These are phyloP conservation scores for Porites cylindrica DNA, from an alignment of 92 coral and sea anemone genomes.

Conservation along the genomic window DNA sequence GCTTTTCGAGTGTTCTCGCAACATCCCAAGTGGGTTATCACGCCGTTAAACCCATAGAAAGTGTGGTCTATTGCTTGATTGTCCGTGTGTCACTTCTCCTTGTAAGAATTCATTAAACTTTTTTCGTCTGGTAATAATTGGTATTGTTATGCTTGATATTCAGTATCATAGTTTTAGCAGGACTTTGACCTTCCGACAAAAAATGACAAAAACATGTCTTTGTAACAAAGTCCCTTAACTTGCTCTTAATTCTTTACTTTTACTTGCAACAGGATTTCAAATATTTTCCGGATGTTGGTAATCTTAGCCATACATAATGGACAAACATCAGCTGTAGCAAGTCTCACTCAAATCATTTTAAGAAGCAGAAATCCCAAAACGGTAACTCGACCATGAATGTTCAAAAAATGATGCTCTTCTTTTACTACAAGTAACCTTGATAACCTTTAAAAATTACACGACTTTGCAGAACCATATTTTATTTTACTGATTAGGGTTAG, in stretches of 20 bases:
- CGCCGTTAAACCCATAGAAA: no score
- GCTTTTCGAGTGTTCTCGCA: no score
- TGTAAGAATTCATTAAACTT: no score
- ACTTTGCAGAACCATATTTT: no score
- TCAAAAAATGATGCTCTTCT: not conserved
- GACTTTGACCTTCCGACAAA: not conserved
- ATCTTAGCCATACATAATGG: conserved; percentile 80
- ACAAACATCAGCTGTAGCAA: conserved; percentile 65
- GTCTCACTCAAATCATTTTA: conserved; percentile 55
- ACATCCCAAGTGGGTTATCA: no score
- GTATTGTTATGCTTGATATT: no score
- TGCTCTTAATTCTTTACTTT: not conserved
- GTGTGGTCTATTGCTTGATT: no score
- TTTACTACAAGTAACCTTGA: no score
- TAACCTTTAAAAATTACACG: not conserved
- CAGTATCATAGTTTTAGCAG: no score
- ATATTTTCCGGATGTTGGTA: conserved; percentile 70
- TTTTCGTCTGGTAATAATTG: no score
- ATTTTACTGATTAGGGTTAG: no score
- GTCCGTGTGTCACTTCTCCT: no score
- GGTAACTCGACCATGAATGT: not conserved
- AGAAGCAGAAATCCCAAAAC: conserved; percentile 57
- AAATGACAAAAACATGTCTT: not conserved
- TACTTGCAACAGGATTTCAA: conserved; percentile 53
- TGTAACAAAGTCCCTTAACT: not conserved